A percentile compares a stretch with the other conserved stretches of the same genome.
These are phyloP conservation scores for Montipora capricornis DNA, from an alignment of 64 coral and sea anemone species.

Conservation along the genomic window DNA sequence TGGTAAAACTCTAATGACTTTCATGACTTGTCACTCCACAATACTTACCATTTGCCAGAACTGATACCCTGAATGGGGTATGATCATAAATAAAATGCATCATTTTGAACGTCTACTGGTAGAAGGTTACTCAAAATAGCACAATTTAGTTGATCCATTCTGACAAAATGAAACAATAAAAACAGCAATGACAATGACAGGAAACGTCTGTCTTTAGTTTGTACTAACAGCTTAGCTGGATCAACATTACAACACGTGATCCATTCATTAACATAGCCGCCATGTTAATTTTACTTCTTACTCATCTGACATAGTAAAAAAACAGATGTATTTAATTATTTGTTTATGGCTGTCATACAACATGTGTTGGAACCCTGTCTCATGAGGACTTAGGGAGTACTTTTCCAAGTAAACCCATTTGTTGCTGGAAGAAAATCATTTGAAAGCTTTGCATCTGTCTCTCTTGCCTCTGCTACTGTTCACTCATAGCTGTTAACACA, in stretches of 20 bases:
- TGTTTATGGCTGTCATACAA: slow-evolving; percentile 16
- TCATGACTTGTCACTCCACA: not conserved
- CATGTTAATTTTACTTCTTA: slow-evolving; percentile 5
- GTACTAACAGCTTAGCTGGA: slow-evolving; percentile 1
- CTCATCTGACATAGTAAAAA: slow-evolving; percentile 15
- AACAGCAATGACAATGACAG: not conserved
- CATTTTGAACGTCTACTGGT: not conserved
- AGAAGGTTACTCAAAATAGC: not conserved
- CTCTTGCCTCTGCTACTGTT: slow-evolving; percentile 51
- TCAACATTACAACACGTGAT: not conserved
- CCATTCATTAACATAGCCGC: not conserved
- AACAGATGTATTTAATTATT: not conserved
- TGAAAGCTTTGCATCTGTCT: slow-evolving; percentile 45
- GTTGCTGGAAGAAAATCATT: slow-evolving; percentile 58
- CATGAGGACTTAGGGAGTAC: slow-evolving; percentile 30
- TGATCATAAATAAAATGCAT: not conserved
- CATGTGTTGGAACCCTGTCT: slow-evolving; percentile 5
- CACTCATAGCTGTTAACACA: slow-evolving; percentile 24
- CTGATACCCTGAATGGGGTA: not conserved
- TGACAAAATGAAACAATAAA: not conserved
- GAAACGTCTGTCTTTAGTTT: not conserved
- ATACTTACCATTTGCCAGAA: not conserved
- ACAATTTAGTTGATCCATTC: not conserved
- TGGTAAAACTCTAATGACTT: not conserved
- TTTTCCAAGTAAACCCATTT: slow-evolving; percentile 52